Conservation (phyloP, 2,888 invertebrate genomes). For the Clusia tigrina region DNA sequence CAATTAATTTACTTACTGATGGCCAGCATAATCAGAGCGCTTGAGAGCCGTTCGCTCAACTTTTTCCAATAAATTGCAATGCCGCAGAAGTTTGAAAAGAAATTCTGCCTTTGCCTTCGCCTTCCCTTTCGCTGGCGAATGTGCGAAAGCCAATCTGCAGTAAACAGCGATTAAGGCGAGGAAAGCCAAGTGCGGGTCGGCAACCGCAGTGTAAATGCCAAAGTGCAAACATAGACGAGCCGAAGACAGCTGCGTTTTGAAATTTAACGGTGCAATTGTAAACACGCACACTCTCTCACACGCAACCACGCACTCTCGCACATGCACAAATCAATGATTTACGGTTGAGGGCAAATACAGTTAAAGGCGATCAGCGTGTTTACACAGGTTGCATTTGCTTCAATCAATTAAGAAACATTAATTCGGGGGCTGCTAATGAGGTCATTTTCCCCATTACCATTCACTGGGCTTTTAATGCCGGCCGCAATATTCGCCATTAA, state of each 20-base stretch:
- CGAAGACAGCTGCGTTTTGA: slow-evolving; percentile 24
- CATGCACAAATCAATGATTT: slow-evolving; percentile 29
- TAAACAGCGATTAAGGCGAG: not conserved
- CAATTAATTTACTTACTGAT: slow-evolving; percentile 1
- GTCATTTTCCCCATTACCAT: too few species aligned
- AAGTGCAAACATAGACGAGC: slow-evolving; percentile 6
- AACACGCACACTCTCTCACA: slow-evolving; percentile 33
- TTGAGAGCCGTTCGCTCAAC: not conserved
- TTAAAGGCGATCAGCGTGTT: not conserved
- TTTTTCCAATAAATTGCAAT: slow-evolving; percentile 3
- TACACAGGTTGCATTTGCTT: not conserved
- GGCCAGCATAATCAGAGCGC: not conserved
- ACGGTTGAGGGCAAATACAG: not conserved
- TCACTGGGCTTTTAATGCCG: too few species aligned
- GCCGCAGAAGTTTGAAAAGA: not conserved
- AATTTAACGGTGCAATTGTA: slow-evolving; percentile 27
- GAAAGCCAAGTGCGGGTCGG: slow-evolving; percentile 7
- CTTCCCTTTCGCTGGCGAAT: not conserved
- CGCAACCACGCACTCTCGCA: not conserved
- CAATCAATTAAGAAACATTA: not conserved
- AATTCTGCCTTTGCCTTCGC: not conserved
- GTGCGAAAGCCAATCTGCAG: not conserved
- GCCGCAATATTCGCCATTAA: too few species aligned
- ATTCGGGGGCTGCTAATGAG: too few species aligned
- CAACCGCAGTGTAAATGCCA: slow-evolving; percentile 28